Evolutionary conservation across 2,888 invertebrate species (phyloP).

Genomic region (Campoplex capitator): DNA sequence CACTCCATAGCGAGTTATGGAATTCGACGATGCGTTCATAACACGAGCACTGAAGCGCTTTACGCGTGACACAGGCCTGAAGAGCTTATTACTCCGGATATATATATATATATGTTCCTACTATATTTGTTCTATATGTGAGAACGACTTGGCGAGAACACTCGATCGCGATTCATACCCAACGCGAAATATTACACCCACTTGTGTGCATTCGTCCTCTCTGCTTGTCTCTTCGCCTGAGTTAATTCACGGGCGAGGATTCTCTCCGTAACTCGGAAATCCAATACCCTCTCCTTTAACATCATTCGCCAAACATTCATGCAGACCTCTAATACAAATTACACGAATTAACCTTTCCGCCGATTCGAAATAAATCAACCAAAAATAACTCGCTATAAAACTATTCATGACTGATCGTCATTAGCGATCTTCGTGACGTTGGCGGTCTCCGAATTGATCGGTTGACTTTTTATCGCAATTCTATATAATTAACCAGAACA

Average conservation of each 20-base stretch:
- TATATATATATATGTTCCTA: background rate
- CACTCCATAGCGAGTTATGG: background rate
- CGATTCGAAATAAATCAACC: background rate
- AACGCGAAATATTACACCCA: conserved; percentile 51
- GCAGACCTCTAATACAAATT: background rate
- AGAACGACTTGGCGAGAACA: conserved; percentile 33
- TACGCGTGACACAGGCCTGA: background rate
- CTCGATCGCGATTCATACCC: conserved; percentile 57
- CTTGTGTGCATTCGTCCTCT: conserved; percentile 36
- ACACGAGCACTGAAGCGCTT: conserved; percentile 11
- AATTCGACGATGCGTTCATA: conserved; percentile 35
- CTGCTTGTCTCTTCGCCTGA: conserved; percentile 9
- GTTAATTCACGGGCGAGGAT: conserved; percentile 24
- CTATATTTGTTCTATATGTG: background rate
- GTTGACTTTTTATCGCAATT: background rate
- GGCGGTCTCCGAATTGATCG: background rate
- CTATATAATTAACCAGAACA: too few relatives aligned
- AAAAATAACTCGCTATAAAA: background rate
- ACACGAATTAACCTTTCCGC: background rate
- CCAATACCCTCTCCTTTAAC: conserved; percentile 12
- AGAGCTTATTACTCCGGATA: background rate
- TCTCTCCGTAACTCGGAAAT: conserved; percentile 46
- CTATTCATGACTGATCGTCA: background rate
- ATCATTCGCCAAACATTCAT: conserved; percentile 7
- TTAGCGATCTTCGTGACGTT: background rate